phyloP scores from a whole-genome alignment of 2,797 vertebrate species.

The Cyclopterus lumpus region DNA sequence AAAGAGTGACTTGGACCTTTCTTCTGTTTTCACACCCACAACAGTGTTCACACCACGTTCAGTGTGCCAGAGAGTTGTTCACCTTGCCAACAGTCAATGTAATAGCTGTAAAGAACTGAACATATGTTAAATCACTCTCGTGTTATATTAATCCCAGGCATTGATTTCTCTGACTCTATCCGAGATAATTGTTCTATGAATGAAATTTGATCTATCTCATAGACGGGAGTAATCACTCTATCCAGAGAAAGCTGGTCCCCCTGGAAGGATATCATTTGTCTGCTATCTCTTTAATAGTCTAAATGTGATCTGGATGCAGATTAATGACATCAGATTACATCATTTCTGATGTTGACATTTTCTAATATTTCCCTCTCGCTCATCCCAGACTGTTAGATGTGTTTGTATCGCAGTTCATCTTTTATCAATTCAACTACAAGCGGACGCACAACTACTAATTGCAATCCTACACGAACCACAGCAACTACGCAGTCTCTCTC shows the following conservation, averaged over 20 bases:
- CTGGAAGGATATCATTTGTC: background rate
- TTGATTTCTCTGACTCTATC: slow-evolving; percentile 18
- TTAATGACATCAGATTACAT: slow-evolving; percentile 24
- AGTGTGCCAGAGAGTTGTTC: background rate
- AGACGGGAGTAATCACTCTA: slow-evolving; percentile 16
- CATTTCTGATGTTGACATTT: slow-evolving; percentile 29
- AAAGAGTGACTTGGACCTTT: background rate
- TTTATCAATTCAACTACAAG: slow-evolving; percentile 56
- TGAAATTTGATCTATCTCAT: background rate
- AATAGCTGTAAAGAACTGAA: background rate
- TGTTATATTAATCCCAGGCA: slow-evolving; percentile 17
- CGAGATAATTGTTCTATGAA: slow-evolving; percentile 7
- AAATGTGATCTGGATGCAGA: slow-evolving; percentile 14
- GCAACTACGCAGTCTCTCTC: slow-evolving; percentile 14
- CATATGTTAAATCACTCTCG: slow-evolving; percentile 7
- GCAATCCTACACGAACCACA: slow-evolving; percentile 14
- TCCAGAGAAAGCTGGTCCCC: slow-evolving; percentile 20
- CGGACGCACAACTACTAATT: slow-evolving; percentile 28
- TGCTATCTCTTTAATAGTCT: slow-evolving; percentile 18
- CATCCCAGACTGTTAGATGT: slow-evolving; percentile 9
- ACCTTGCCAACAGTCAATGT: background rate
- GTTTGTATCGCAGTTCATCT: slow-evolving; percentile 13
- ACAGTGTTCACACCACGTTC: background rate
- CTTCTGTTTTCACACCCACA: background rate
- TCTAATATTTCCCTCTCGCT: slow-evolving; percentile 24